Conservation (phyloP, 2,888 invertebrate species). For the Brachypalpus laphriformis region DNA sequence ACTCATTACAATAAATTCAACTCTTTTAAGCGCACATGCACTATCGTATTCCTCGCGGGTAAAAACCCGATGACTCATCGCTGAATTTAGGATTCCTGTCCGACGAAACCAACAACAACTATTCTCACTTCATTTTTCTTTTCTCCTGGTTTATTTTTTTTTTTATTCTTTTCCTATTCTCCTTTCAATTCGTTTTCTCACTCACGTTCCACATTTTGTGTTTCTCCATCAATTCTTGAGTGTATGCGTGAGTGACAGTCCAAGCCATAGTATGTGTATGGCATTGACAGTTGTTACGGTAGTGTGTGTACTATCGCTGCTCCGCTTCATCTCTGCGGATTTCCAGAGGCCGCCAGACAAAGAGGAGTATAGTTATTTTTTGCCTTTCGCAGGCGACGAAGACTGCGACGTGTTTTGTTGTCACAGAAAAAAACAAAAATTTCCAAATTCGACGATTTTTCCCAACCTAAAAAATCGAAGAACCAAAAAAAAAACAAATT, state of each 20-base stretch:
- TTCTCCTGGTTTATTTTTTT: constrained; percentile 4
- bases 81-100: constrained; percentile 64
- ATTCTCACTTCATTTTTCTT: neutral
- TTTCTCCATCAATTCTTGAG: constrained; percentile 23
- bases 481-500: neutral
- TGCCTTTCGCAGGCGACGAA: constrained; percentile 66
- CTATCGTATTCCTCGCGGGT: constrained; percentile 26
- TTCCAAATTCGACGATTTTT: constrained; percentile 36
- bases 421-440: constrained; percentile 51
- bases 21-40: constrained; percentile 48
- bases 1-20: constrained; percentile 41
- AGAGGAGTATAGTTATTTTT: constrained; percentile 68
- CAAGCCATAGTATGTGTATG: constrained; percentile 29
- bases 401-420: constrained; percentile 73
- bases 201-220: constrained; percentile 25
- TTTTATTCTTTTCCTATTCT: neutral
- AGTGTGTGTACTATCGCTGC: constrained; percentile 48
- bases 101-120: constrained; percentile 16
- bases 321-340: constrained; percentile 52
- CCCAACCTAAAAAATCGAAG: constrained; percentile 4
- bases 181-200: neutral
- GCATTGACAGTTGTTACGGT: constrained; percentile 60
- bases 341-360: constrained; percentile 62
- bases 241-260: constrained; percentile 3
- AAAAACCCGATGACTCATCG: constrained; percentile 72